Percentiles rank a stretch among this genome's conserved stretches.
Conservation (phyloP, 1,140 invertebrate species). For the Euura saliciscinereae region DNA sequence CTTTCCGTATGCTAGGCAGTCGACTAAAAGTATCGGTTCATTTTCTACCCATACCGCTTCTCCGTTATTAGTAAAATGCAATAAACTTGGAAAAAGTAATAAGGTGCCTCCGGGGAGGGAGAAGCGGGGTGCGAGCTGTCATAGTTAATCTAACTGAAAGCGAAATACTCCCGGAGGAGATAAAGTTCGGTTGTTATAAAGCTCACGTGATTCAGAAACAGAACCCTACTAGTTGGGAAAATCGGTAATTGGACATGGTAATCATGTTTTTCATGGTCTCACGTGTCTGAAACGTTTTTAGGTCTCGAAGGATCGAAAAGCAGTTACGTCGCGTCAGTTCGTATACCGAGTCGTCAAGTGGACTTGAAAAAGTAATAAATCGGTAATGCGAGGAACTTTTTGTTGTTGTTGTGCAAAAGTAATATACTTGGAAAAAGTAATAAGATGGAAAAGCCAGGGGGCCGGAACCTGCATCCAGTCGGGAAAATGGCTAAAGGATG, state of each 20-base stretch:
- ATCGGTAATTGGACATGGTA: neutral
- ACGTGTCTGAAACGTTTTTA: neutral
- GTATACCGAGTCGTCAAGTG: neutral
- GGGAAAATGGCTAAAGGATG: neutral
- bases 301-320: neutral
- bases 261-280: neutral
- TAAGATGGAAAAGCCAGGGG: neutral
- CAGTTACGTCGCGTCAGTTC: neutral
- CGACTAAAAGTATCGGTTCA: neutral
- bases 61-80: conserved; percentile 9
- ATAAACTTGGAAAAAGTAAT: conserved; percentile 13
- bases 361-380: conserved; percentile 7
- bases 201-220: neutral
- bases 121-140: neutral
- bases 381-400: neutral
- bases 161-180: neutral
- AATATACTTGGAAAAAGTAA: neutral
- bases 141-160: neutral
- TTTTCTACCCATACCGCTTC: neutral
- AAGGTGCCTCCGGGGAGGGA: conserved; percentile 7
- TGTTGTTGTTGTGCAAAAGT: neutral
- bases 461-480: neutral
- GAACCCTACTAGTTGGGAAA: neutral
- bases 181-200: neutral
- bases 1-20: too few species aligned